Conservation (phyloP, 2,888 invertebrate species). For the Plagodis dolabraria region DNA sequence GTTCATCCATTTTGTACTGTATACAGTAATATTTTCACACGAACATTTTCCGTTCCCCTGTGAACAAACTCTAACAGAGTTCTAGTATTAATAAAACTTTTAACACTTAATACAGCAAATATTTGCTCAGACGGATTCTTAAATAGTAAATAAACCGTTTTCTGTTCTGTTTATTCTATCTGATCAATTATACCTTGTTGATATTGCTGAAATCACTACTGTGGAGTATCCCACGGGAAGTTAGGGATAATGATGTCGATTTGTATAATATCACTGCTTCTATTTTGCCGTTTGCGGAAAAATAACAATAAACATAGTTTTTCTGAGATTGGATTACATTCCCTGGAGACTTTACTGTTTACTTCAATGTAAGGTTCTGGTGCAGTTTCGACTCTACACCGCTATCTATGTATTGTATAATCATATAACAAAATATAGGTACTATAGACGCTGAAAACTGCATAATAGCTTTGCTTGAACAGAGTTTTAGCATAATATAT, state of each 20-base stretch:
- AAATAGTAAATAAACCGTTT: constrained; percentile 26
- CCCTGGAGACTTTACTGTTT: background rate
- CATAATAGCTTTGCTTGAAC: no score
- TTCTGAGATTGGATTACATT: constrained; percentile 1
- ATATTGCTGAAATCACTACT: constrained; percentile 25
- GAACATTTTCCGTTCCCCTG: constrained; percentile 12
- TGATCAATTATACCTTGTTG: constrained; percentile 27
- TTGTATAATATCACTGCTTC: constrained; percentile 26
- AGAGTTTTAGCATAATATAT: no score
- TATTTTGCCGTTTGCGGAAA: constrained; percentile 8
- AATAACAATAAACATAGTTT: constrained; percentile 13
- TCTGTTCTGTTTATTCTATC: constrained; percentile 18
- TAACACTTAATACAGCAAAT: constrained; percentile 23
- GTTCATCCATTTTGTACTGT: background rate
- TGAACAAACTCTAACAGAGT: constrained; percentile 9
- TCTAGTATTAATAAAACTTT: constrained; percentile 26
- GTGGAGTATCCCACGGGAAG: constrained; percentile 25
- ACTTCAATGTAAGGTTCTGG: background rate
- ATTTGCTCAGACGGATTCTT: constrained; percentile 22
- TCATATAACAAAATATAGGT: no score
- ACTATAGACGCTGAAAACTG: no score
- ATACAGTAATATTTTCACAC: constrained; percentile 3
- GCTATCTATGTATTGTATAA: no score
- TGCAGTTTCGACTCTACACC: background rate
- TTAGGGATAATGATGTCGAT: constrained; percentile 29